Conservation (phyloP, 2,888 invertebrate species). For the Cephus pulcher region DNA sequence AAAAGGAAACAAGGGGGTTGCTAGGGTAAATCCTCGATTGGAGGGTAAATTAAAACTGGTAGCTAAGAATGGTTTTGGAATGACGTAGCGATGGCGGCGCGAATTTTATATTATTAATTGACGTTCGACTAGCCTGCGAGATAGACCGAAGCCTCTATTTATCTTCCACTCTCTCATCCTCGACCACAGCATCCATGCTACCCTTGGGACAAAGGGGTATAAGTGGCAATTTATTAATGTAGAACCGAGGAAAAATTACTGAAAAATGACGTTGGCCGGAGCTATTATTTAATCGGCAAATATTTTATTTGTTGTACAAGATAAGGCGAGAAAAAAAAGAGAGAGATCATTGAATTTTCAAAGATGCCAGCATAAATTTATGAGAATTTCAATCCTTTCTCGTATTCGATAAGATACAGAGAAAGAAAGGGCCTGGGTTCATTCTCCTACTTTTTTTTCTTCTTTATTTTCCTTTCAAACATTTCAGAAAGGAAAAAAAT, state of each 20-base stretch:
- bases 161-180: background rate
- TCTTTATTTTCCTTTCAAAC: background rate
- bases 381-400: background rate
- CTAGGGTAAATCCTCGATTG: background rate
- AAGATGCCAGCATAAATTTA: background rate
- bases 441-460: background rate
- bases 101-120: constrained; percentile 8
- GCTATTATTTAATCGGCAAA: background rate
- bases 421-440: background rate
- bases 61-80: background rate
- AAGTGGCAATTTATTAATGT: background rate
- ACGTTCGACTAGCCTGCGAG: constrained; percentile 7
- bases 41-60: constrained; percentile 11
- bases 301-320: background rate
- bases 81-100: background rate
- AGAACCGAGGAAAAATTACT: background rate
- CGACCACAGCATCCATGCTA: background rate
- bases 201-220: background rate
- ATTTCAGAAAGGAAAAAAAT: background rate
- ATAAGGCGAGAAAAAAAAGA: background rate
- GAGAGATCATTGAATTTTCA: background rate
- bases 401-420: background rate
- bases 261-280: background rate
- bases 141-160: background rate
- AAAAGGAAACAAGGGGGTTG: background rate